A percentile compares a stretch with the other conserved stretches of the same genome.
Conservation (phyloP, 1,140 invertebrate species). For the Battus philenor region DNA sequence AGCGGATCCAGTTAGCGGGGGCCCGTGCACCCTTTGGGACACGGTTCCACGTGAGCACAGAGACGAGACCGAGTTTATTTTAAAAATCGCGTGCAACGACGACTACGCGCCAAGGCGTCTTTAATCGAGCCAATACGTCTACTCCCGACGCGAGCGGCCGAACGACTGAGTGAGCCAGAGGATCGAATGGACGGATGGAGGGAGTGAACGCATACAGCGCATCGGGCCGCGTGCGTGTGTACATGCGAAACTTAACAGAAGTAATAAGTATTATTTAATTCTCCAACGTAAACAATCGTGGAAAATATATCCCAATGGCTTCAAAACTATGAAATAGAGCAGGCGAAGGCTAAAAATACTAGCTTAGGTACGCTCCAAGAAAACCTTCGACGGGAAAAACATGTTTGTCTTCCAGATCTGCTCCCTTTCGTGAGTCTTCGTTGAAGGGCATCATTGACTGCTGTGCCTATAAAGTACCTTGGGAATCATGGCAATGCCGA, state of each 20-base stretch:
- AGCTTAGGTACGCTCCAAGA: too few species aligned
- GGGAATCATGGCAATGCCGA: too few species aligned
- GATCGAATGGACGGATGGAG: constrained; percentile 35
- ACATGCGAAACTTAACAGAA: constrained; percentile 21
- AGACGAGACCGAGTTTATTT: constrained; percentile 41
- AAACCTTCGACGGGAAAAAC: too few species aligned
- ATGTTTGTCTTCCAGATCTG: too few species aligned
- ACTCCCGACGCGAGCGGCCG: constrained; percentile 35
- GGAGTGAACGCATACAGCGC: constrained; percentile 52
- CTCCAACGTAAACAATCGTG: too few species aligned
- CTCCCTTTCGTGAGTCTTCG: too few species aligned
- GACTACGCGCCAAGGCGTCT: constrained; percentile 36
- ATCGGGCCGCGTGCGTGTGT: constrained; percentile 38
- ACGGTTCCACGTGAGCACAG: constrained; percentile 39
- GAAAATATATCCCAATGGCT: too few species aligned
- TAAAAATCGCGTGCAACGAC: constrained; percentile 44
- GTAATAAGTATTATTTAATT: constrained; percentile 32
- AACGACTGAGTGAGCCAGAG: constrained; percentile 48
- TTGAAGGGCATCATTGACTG: too few species aligned
- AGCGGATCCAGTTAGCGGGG: constrained; percentile 44
- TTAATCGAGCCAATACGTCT: constrained; percentile 26
- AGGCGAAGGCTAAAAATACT: too few species aligned
- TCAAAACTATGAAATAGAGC: too few species aligned
- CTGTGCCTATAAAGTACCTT: too few species aligned
- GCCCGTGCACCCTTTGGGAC: constrained; percentile 30